Conservation (phyloP, 2,113 vertebrate genomes). For the Hiodon tergisus region DNA sequence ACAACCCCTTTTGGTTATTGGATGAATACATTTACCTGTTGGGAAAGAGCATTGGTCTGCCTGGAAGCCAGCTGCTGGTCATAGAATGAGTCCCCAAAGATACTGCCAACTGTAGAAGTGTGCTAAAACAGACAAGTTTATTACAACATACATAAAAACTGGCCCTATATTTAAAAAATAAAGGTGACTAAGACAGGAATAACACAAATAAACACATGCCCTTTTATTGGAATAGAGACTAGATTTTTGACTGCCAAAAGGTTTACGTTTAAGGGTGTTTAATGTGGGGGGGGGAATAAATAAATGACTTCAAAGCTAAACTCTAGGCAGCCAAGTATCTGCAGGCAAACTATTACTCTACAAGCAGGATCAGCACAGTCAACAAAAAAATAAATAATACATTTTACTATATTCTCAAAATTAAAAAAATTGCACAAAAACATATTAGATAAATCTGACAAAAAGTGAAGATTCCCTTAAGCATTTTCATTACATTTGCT, state of each 20-base stretch:
- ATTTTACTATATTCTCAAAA: constrained; percentile 17
- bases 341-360: neutral
- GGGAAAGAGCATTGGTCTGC: constrained; percentile 94
- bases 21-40: constrained; percentile 74
- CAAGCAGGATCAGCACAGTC: constrained; percentile 29
- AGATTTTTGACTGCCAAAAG: neutral
- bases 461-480: too few relatives aligned
- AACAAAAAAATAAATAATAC: constrained; percentile 34
- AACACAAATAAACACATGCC: neutral
- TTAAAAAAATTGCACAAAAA: too few relatives aligned
- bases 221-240: constrained; percentile 1
- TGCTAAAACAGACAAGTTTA: constrained; percentile 66
- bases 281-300: neutral
- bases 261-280: too few relatives aligned
- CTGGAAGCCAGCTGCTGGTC: constrained; percentile 93
- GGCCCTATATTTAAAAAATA: neutral
- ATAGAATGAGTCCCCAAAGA: constrained; percentile 94
- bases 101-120: constrained; percentile 83
- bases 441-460: too few relatives aligned
- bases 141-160: too few relatives aligned
- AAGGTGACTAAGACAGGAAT: neutral
- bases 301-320: neutral
- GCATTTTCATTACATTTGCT: too few relatives aligned
- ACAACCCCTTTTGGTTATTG: too few relatives aligned
- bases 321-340: neutral